Conservation (phyloP, 2,888 invertebrate genomes). For the Antheraea assamensis region DNA sequence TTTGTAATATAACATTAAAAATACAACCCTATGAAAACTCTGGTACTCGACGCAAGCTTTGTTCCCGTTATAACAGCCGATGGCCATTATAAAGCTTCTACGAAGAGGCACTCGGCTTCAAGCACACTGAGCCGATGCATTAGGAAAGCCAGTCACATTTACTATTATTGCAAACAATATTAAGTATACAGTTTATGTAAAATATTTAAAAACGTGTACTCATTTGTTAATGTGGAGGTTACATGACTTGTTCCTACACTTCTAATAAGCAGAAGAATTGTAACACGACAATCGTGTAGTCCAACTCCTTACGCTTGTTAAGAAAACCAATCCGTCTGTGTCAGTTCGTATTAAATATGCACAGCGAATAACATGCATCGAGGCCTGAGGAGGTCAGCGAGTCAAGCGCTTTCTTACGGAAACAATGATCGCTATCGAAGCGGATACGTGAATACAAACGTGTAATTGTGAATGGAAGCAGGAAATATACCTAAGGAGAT, state of each 20-base stretch:
- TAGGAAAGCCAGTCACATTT: neutral
- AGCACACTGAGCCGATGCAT: neutral
- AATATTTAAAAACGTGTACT: too few relatives aligned
- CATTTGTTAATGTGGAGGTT: too few relatives aligned
- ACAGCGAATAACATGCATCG: conserved; percentile 8
- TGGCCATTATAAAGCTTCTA: neutral
- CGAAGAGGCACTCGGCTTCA: neutral
- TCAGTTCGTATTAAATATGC: conserved; percentile 12
- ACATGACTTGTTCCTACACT: too few relatives aligned
- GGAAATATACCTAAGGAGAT: conserved; percentile 1
- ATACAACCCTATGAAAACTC: neutral
- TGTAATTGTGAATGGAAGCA: conserved; percentile 9
- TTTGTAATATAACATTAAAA: neutral
- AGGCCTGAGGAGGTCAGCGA: conserved; percentile 27
- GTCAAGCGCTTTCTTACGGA: conserved; percentile 32
- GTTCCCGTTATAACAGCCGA: neutral
- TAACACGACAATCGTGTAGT: neutral
- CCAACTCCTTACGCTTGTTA: neutral
- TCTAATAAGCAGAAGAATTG: neutral
- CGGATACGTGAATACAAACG: conserved; percentile 22
- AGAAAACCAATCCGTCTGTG: conserved; percentile 12
- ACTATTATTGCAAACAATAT: neutral
- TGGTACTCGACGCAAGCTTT: neutral
- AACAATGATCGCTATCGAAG: conserved; percentile 29
- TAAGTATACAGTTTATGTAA: neutral